Percentiles rank a stretch among this genome's conserved stretches.
phyloP scores from a whole-genome alignment of 2,113 vertebrate species.

The Saguinus midas region DNA sequence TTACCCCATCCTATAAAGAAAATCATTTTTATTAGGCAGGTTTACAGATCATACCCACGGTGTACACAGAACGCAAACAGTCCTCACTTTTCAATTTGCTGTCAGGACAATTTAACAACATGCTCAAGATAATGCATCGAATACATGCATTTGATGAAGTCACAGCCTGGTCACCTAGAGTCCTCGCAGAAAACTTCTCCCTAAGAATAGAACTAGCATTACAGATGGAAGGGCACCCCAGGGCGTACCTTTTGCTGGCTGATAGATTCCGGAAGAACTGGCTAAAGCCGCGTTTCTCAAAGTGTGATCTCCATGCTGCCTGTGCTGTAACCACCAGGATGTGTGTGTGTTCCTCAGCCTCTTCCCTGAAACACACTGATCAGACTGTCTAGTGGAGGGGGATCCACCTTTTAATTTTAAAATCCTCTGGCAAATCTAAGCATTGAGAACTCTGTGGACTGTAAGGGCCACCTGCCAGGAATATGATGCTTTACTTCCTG shows the following conservation, averaged over 20 bases:
- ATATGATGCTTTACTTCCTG: not conserved
- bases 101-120: not conserved
- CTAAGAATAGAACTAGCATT: not conserved
- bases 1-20: not conserved
- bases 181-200: not conserved
- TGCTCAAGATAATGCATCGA: not conserved
- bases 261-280: not conserved
- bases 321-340: not conserved
- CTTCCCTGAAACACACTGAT: not conserved
- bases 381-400: not conserved
- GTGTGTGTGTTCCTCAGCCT: not conserved
- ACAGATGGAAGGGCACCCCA: not conserved
- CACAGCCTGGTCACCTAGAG: not conserved
- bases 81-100: not conserved
- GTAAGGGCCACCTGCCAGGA: not conserved
- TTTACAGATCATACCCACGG: not conserved
- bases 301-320: not conserved
- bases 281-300: not conserved
- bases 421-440: not conserved
- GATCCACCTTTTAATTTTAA: not conserved
- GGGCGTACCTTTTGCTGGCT: not conserved
- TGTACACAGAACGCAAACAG: not conserved
- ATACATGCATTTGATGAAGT: not conserved
- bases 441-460: not conserved
- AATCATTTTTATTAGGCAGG: conserved; percentile 5